A percentile compares a stretch with the other conserved stretches of the same genome.
phyloP scores from a whole-genome alignment of 2,888 invertebrate species.

The Pheosia gnoma region DNA sequence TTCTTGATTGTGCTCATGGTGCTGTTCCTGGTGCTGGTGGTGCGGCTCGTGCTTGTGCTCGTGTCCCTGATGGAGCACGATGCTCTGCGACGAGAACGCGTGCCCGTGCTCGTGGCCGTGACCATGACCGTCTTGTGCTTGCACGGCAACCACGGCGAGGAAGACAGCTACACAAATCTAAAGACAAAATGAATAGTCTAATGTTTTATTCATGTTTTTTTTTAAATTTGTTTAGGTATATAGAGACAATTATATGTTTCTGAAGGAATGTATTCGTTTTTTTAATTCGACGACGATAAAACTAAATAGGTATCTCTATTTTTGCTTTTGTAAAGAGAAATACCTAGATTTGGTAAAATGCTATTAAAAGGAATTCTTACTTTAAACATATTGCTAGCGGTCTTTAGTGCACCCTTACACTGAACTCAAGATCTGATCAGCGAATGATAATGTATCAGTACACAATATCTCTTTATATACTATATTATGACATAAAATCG shows the following conservation, averaged over 20 bases:
- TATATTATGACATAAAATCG: background rate
- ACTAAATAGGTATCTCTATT: no score
- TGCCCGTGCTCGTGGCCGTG: slow-evolving; percentile 53
- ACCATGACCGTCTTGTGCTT: slow-evolving; percentile 45
- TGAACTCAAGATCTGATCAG: background rate
- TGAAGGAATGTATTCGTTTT: no score
- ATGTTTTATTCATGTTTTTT: no score
- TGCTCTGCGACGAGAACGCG: slow-evolving; percentile 54
- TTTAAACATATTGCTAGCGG: background rate
- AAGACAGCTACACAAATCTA: slow-evolving; percentile 19
- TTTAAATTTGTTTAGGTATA: no score
- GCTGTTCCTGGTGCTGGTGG: slow-evolving; percentile 22
- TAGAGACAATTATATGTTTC: no score
- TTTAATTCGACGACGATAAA: no score
- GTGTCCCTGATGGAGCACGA: slow-evolving; percentile 45
- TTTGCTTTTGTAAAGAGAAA: no score
- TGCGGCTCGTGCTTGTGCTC: slow-evolving; percentile 31
- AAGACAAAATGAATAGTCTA: background rate
- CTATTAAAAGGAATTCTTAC: background rate
- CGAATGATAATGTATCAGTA: background rate
- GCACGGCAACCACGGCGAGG: slow-evolving; percentile 40
- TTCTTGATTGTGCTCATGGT: slow-evolving; percentile 4
- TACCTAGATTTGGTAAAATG: no score
- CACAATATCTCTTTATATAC: slow-evolving; percentile 1
- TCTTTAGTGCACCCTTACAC: background rate